Base-by-base conservation (phyloP, 2,797 vertebrate species). In the Dromococcyx pavoninus region DNA sequence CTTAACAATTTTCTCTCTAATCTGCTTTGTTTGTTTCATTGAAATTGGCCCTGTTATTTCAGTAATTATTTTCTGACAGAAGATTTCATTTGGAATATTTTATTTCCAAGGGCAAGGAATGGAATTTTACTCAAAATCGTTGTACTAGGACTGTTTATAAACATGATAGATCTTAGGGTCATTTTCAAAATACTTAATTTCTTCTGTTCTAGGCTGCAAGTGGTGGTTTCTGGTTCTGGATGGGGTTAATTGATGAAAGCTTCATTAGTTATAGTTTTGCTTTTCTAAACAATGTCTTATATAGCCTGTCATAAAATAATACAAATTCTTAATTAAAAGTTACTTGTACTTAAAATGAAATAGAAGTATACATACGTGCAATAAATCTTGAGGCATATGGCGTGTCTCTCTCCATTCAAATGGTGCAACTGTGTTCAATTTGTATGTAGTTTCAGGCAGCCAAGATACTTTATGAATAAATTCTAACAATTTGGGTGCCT, bases 51-150 rank as follows among this genome's bases (percentile, higher is more conserved):
- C 35, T 95, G 67, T 92, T 97, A 93, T 56, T 74, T 89, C 58
- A 74, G 57, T 95, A 97, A 95, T 97, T 97, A 87, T 96, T 96
- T 97, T 96, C 89, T 96, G 84, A 95, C 80, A 95, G 82, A 95
- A 73, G 69, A 88, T 96, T 96, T 97, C 92, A 96, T 94, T 93
- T 94, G 93, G 93, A 93, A 94, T 95, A 73, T 94, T 92, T 86
- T 11, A 71, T 88, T 97, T 97, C 54, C 82, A 92, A 85, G 64
- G 53, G 62, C 74, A 85, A 86, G 64, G 88, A 94, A 60, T 70
- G 24, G 86, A 97, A 91, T 88, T 66, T 78, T 93, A 73, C 77
- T 94, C 90, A 84, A 88, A 96, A 85, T 96, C 73, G 69, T 86
- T 96, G 85, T 96, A 77, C 56, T 81, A 86, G 46, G 71, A 94